Evolutionary conservation across 2,113 vertebrate species (phyloP).

Genomic region (Montifringilla adamsi): DNA sequence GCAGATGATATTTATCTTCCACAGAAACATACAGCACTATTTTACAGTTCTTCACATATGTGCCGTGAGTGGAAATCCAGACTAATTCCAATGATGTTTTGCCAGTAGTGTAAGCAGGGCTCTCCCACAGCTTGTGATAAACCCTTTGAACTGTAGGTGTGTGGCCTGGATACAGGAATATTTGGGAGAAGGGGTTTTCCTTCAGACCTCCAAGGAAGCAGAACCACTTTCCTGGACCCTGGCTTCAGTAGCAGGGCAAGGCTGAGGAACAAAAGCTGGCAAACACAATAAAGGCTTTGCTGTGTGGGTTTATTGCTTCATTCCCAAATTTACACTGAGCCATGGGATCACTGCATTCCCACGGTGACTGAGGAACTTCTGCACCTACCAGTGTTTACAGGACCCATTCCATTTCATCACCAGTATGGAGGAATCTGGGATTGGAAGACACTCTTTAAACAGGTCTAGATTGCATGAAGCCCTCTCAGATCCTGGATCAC

Average conservation of each 20-base stretch:
- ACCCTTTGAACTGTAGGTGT: constrained; percentile 31
- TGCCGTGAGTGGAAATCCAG: constrained; percentile 32
- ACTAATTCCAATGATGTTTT: constrained; percentile 22
- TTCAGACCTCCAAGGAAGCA: neutral
- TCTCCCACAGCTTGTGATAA: neutral
- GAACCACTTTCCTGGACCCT: neutral
- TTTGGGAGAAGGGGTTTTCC: neutral
- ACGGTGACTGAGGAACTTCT: neutral
- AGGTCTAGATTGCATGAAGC: neutral
- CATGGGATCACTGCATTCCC: neutral
- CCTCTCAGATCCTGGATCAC: neutral
- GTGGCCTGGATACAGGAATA: neutral
- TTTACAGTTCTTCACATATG: neutral
- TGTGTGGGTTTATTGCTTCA: neutral
- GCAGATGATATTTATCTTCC: neutral
- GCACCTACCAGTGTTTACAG: rapidly evolving
- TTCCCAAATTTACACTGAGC: neutral
- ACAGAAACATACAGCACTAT: neutral
- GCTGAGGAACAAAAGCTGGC: neutral
- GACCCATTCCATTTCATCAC: neutral
- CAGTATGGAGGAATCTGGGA: neutral
- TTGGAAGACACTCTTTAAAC: neutral
- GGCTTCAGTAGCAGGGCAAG: neutral
- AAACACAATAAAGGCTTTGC: neutral
- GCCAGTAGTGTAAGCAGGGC: neutral